Conservation (phyloP, 2,113 vertebrate genomes). For the Urocynchramus pylzowi region DNA sequence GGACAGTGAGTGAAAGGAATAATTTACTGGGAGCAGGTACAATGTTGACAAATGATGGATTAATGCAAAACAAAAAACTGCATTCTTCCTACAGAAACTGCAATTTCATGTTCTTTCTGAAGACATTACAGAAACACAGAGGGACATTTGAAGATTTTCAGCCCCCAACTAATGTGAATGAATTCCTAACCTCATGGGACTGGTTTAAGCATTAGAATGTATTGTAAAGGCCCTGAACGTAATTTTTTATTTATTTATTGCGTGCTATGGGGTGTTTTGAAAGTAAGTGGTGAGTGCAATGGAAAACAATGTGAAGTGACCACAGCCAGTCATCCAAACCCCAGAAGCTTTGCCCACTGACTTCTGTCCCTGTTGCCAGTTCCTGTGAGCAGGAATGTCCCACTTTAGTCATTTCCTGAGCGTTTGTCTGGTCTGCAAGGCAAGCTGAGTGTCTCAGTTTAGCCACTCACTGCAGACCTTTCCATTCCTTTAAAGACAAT, state of each 20-base stretch:
- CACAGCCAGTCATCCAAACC: background rate
- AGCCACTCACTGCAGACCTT: background rate
- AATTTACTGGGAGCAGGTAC: background rate
- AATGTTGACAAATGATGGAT: background rate
- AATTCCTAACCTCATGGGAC: background rate
- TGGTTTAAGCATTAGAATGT: background rate
- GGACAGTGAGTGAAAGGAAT: background rate
- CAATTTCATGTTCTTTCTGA: background rate
- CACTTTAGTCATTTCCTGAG: slow-evolving; percentile 25
- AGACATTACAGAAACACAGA: background rate
- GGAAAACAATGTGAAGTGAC: background rate
- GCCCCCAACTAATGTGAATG: background rate
- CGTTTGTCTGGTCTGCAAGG: background rate
- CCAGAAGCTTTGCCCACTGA: background rate
- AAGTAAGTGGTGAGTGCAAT: background rate
- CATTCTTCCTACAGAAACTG: background rate
- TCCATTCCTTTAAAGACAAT: background rate
- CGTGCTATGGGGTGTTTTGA: background rate
- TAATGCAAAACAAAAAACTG: background rate
- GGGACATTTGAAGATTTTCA: background rate
- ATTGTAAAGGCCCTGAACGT: background rate
- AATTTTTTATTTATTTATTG: background rate
- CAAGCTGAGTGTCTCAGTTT: background rate
- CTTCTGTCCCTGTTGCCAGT: background rate
- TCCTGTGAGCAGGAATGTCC: background rate